A percentile compares a stretch with the other conserved stretches of the same genome.
Evolutionary conservation across 2,797 vertebrate species (phyloP).

Genomic region (Tangara arthus): DNA sequence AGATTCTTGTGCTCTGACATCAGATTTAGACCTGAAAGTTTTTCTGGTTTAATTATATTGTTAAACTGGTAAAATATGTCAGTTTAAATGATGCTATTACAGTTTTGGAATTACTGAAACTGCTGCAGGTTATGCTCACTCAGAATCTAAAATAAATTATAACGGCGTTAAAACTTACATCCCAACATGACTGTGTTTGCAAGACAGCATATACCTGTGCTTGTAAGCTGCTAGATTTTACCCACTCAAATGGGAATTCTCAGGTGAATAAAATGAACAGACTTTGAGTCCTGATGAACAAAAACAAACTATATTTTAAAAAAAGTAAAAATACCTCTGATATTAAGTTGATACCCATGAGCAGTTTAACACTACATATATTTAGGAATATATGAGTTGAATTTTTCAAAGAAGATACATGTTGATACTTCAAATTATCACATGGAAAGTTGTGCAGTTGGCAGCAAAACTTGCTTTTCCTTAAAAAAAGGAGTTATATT

Average conservation of each 20-base stretch:
- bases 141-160: neutral
- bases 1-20: constrained; percentile 33
- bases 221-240: neutral
- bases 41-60: constrained; percentile 24
- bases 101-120: neutral
- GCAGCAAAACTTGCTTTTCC: constrained; percentile 57
- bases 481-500: constrained; percentile 59
- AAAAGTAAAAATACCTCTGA: neutral
- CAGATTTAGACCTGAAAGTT: constrained; percentile 21
- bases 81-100: neutral
- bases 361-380: neutral
- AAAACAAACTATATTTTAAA: neutral
- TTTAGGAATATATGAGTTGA: constrained; percentile 14
- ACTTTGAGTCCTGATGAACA: neutral
- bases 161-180: neutral
- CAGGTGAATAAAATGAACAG: neutral
- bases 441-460: constrained; percentile 58
- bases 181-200: neutral
- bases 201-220: neutral
- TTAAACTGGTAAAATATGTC: constrained; percentile 3
- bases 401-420: constrained; percentile 57
- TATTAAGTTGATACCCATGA: neutral
- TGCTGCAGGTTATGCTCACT: neutral
- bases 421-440: constrained; percentile 67
- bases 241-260: neutral